Base-by-base conservation (phyloP, 1,140 invertebrate species). In the Saccostrea echinata region DNA sequence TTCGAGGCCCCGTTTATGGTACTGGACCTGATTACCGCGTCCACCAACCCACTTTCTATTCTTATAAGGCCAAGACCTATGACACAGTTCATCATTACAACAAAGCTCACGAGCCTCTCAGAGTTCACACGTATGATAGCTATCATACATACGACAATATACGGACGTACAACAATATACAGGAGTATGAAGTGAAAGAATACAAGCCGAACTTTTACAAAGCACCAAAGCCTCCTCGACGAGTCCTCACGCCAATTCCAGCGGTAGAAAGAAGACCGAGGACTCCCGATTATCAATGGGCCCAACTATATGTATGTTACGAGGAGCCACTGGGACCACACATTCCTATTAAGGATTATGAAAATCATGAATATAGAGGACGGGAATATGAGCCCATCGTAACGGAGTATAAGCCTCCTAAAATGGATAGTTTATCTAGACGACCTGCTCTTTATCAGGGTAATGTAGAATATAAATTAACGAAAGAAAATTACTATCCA, bases 401-500 rank as follows among this genome's bases (percentile, higher is more conserved):
- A 27, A 76, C 11, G 13, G 24, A 76, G 16, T 76, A 76, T 27
- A 76, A 30, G 27, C 27, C 68, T 18, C 68, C 27, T 0, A 30
- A 33, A 30, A 76, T 76, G 30, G 30, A 76, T 33, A 30, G 12
- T 33, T 76, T 76, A 76, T 33, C 68, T 30, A 33, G 27, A 76
- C 11, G 24, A 30, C 27, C 24, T 16, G 27, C 11, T 12, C 24
- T 35, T 76, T 76, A 76, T 76, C 68, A 76, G 27, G 68, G 68
- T 16, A 76, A 76, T 30, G 68, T 76, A 76, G 8, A 76, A 30
- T 76, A 76, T 76, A 76, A 76, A 76, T 27, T 76, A 16, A 76
- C 68, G 3, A 76, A 76, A 9, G 68, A 76, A 16, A 76, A 76
- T 30, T 76, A 76, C 16, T 76, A 76, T 13, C 68, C 68, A 30